Evolutionary conservation across 2,888 invertebrate species (phyloP), one percentile per base, ranked within the genome.

Genomic region (Nudaria mundana): DNA sequence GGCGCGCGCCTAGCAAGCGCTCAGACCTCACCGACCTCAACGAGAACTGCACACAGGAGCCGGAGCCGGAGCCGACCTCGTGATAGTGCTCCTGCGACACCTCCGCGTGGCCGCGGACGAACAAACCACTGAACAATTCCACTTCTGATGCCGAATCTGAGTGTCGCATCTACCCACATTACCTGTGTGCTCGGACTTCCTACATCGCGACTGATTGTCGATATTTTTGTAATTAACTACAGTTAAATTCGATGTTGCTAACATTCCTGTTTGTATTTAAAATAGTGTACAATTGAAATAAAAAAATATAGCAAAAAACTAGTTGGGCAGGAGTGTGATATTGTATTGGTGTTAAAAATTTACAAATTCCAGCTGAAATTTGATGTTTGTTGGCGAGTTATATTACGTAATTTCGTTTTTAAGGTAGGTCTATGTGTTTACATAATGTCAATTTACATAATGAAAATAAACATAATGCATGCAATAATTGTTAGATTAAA

Each of bases 1-100:
- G 13, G 15, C 37, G 36, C 50, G 31, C 63, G 20, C 20, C 20
- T 20, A 20, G 20, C 20, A 8, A 5, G 3, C 63, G 48, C 70
- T 56, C 65, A 68, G 51, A 49, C 55, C 35, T 38, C 54, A 42
- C 50, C 49, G 57, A 56, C 52, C 48, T 56, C 45, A 49, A 55
- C 55, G 58, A 54, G 55, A 55, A 58, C 50, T 54, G 55, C n/a
- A n/a, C n/a, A n/a, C n/a, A n/a, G n/a, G n/a, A n/a, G n/a, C n/a
- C n/a, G n/a, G n/a, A n/a, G n/a, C n/a, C n/a, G n/a, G n/a, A n/a
- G n/a, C n/a, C n/a, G n/a, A n/a, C n/a, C n/a, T n/a, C n/a, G n/a
- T n/a, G n/a, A n/a, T n/a, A n/a, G n/a, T n/a, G n/a, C n/a, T n/a
- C n/a, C 46, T 30, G 44, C 44, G 52, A 18, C 18, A 18, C 20